Evolutionary conservation across 2,797 vertebrate species (phyloP), one percentile per base, ranked within the genome.

Genomic region (Oreochromis mossambicus): DNA sequence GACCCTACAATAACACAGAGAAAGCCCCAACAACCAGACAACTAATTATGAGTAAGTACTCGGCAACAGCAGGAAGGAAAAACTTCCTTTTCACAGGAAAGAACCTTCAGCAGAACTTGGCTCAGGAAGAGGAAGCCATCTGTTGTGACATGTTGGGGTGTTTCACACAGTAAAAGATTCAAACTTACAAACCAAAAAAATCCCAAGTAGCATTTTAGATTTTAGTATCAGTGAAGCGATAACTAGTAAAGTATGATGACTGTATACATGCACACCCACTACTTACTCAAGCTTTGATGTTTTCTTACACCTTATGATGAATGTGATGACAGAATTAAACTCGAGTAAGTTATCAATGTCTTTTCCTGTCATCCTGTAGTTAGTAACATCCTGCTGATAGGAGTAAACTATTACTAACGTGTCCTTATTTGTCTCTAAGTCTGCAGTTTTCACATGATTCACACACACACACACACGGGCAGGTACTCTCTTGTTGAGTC

Each of bases 401-500:
- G 12, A 19, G 9, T 14, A 4, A 66, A 11, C 7, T 12, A 54
- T 38, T 80, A n/a, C 17, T 19, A 73, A 81, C 0, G 5, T 73
- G 43, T 7, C 51, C 51, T 24, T 56, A 36, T 86, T 63, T 50
- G 29, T 48, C 12, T 15, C 6, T 19, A 41, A 78, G 77, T 73
- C 17, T 79, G 48, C 66, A 81, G 5, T 78, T 79, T 66, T 14
- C 66, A 70, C 32, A 84, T 81, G 79, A 81, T 52, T 79, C 68
- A 24, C 34, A 55, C 36, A 56, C 7, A 14, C 26, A 34, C 17
- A 21, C 34, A 66, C 76, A 50, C 38, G 3, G 19, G 17, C 41
- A 58, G 24, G 5, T 56, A 76, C 14, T 48, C 51, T 76, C 41
- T 17, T 78, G 85, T 81, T 85, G 70, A 54, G 79, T 86, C 82